These are phyloP conservation scores for Arenaria interpres DNA, from an alignment of 2,113 vertebrate species.

Conservation along the genomic window DNA sequence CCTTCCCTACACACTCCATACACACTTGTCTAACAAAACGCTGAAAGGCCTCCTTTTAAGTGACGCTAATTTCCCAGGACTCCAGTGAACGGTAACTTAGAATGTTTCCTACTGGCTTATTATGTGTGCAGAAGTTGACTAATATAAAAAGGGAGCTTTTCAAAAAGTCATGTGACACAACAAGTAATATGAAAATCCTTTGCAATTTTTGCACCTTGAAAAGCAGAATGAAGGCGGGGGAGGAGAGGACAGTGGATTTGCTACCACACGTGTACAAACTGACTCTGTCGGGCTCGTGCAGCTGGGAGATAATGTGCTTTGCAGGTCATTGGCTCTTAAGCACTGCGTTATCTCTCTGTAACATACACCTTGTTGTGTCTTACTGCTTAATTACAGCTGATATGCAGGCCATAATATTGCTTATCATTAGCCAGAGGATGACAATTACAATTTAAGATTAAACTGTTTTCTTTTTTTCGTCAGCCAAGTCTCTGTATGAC, in stretches of 20 bases:
- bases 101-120: neutral
- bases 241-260: neutral
- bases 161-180: neutral
- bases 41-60: neutral
- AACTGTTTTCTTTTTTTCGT: slow-evolving; percentile 22
- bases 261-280: neutral
- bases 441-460: slow-evolving; percentile 66
- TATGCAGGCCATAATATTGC: slow-evolving; percentile 39
- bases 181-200: neutral
- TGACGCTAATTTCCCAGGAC: neutral
- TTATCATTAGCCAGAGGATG: slow-evolving; percentile 65
- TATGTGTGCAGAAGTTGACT: neutral
- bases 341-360: slow-evolving; percentile 53
- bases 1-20: neutral
- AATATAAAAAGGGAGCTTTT: neutral
- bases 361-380: slow-evolving; percentile 68
- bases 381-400: slow-evolving; percentile 49
- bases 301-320: slow-evolving; percentile 48
- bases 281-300: neutral
- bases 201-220: neutral
- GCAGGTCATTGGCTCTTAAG: slow-evolving; percentile 48
- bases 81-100: neutral
- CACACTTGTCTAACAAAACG: neutral
- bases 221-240: neutral
- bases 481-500: slow-evolving; percentile 39